These are phyloP conservation scores for Temnothorax curvispinosus DNA, from an alignment of 1,140 invertebrate genomes.

Conservation along the genomic window DNA sequence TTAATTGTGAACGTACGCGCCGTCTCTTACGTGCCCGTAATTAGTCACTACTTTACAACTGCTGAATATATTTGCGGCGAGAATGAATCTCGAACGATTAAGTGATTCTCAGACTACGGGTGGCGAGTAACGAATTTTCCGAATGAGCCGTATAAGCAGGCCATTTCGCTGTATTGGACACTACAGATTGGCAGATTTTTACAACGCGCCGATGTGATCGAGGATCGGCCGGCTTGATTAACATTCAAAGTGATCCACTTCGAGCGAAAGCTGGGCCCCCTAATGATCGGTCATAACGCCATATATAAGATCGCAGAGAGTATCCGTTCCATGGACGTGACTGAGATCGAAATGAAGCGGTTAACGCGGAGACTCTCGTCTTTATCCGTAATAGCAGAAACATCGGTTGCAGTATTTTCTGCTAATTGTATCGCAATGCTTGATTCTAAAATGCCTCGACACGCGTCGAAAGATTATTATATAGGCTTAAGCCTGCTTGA, in stretches of 20 bases:
- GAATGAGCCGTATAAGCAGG: neutral
- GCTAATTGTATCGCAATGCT: neutral
- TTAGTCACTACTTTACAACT: slow-evolving; percentile 40
- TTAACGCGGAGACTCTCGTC: slow-evolving; percentile 24
- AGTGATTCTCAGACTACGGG: neutral
- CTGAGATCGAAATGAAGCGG: slow-evolving; percentile 63
- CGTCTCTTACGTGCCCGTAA: slow-evolving; percentile 40
- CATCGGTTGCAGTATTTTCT: neutral
- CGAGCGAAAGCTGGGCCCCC: slow-evolving; percentile 42
- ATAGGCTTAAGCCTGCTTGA: neutral
- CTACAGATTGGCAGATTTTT: neutral
- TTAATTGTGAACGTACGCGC: slow-evolving; percentile 46
- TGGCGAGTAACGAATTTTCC: slow-evolving; percentile 51
- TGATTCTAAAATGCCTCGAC: neutral
- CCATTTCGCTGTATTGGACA: neutral
- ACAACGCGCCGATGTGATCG: neutral
- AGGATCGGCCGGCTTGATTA: slow-evolving; percentile 57
- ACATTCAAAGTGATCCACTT: slow-evolving; percentile 73
- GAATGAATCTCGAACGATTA: slow-evolving; percentile 27
- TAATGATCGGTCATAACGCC: slow-evolving; percentile 67
- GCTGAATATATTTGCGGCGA: slow-evolving; percentile 26
- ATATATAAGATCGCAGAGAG: slow-evolving; percentile 58
- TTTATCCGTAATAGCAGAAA: neutral
- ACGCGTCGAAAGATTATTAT: neutral
- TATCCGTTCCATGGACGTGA: slow-evolving; percentile 63